These are phyloP conservation scores for Alloscopus bannaensis DNA, from an alignment of 2,888 invertebrate genomes.

Conservation along the genomic window DNA sequence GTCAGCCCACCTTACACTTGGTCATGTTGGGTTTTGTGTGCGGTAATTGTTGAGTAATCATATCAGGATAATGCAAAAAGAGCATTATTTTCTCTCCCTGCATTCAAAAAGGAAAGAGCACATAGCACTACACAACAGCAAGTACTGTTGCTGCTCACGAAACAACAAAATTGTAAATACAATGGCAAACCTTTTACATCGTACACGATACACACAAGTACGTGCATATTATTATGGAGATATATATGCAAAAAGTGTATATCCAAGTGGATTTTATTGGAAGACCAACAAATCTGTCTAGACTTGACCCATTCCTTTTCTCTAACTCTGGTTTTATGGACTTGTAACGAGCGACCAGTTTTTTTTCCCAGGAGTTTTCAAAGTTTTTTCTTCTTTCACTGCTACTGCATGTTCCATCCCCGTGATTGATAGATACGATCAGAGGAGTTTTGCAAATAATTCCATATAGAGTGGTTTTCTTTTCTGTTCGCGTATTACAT, in stretches of 20 bases:
- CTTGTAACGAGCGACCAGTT: neutral
- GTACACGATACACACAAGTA: no score
- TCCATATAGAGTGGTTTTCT: neutral
- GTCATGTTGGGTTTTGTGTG: neutral
- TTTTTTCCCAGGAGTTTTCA: neutral
- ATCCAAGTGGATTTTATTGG: no score
- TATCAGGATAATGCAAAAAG: neutral
- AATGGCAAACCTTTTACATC: no score
- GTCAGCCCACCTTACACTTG: conserved; percentile 1
- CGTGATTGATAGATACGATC: conserved; percentile 10
- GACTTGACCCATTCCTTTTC: neutral
- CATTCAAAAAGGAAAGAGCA: neutral
- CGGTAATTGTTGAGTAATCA: neutral
- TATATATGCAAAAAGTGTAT: no score
- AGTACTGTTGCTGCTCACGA: neutral
- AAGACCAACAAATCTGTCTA: neutral
- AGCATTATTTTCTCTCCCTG: neutral
- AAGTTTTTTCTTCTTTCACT: no score
- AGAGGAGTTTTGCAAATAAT: neutral
- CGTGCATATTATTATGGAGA: no score
- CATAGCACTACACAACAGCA: neutral
- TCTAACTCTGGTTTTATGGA: neutral
- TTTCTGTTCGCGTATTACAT: neutral
- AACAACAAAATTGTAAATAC: no score
- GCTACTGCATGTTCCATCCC: conserved; percentile 1